These are phyloP conservation scores for Notechis scutatus DNA, from an alignment of 2,113 vertebrate genomes.

Conservation along the genomic window DNA sequence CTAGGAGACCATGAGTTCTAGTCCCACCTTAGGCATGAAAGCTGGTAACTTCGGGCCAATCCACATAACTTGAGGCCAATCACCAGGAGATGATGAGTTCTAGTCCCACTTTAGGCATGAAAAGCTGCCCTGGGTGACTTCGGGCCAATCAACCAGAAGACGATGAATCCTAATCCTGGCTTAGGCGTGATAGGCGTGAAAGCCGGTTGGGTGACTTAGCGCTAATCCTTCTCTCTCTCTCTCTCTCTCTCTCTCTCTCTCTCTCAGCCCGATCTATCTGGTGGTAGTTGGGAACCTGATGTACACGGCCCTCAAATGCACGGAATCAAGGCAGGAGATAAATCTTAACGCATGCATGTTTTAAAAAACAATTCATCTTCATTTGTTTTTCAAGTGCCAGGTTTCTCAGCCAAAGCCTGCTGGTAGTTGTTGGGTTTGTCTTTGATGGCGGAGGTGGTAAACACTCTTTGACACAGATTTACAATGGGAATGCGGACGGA, in stretches of 20 bases:
- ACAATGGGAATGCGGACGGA: background rate
- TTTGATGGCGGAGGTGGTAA: slow-evolving; percentile 1
- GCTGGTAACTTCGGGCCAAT: no score
- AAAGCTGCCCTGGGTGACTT: no score
- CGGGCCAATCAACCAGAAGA: background rate
- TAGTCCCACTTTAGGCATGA: no score
- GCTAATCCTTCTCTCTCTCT: background rate
- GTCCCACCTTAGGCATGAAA: no score
- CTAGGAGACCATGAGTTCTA: no score
- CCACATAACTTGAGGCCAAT: no score
- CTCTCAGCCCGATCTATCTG: background rate
- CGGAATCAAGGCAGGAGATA: background rate
- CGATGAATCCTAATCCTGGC: background rate
- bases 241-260: background rate
- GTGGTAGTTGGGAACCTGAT: background rate
- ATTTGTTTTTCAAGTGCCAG: background rate
- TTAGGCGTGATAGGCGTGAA: background rate
- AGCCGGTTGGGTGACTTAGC: background rate
- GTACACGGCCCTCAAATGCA: background rate
- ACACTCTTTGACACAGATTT: slow-evolving; percentile 9
- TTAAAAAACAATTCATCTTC: background rate
- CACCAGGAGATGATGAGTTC: no score
- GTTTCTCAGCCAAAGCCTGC: background rate
- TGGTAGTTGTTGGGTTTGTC: background rate
- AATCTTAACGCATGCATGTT: background rate